Base-by-base conservation (phyloP, 2,888 invertebrate species). In the Priocnemis perturbator region DNA sequence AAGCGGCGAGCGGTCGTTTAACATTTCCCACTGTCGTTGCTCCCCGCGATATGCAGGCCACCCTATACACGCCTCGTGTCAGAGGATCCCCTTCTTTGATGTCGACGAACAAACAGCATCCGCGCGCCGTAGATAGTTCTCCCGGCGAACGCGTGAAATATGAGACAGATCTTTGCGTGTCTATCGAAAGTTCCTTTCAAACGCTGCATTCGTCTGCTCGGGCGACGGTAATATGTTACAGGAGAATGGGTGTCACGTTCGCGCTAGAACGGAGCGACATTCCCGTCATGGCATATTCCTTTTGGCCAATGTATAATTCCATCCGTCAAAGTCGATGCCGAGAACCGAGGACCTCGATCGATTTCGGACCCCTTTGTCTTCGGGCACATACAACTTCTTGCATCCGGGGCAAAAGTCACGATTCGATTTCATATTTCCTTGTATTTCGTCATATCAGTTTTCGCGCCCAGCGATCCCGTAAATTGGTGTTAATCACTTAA, bases 111-210 rank as follows among this genome's bases (percentile, higher is more conserved):
- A 59, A 23, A 47, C 61, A 61, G 37, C 53, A 21, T 53, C 30
- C 61, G 53, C 37, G 53, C 52, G 50, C 30, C 19, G 37, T 59
- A 52, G 37, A 11, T 11, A 37, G 37, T 37, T 60, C 60, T 17
- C 50, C 52, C 64, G 48, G 44, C 44, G 14, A 14, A 37, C 60
- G 23, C 60, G 53, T 60, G 58, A 60, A 66, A 60, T 60, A 66
- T 52, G 66, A 60, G 60, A 44, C 60, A 52, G 52, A 21, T 52
- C 55, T 66, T 66, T 52, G 23, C 52, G 60, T 66, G 37, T 60
- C 66, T 47, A 60, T 60, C 45, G 60, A 52, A 66, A 60, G 52
- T 60, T 19, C 48, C 66, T 60, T 45, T 60, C 58, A 19, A 23
- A 58, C 50, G 48, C 44, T 26, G 15, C 56, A 50, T 48, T 59